Evolutionary conservation across 2,797 vertebrate genomes (phyloP).

Genomic region (Falco biarmicus): DNA sequence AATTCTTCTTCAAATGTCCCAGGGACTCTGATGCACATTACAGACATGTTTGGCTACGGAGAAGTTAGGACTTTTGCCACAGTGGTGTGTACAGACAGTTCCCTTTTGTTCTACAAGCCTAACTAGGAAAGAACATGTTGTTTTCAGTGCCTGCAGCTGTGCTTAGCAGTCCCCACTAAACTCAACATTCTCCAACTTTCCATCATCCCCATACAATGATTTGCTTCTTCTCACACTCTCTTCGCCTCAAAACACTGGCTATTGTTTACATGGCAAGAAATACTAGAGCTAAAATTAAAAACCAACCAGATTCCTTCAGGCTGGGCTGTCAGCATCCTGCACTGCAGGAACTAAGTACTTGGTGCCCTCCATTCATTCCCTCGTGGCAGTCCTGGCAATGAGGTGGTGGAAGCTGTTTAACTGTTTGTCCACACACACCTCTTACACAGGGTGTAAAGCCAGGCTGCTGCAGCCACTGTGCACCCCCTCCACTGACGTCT

Average conservation of each 20-base stretch:
- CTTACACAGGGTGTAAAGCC: not conserved
- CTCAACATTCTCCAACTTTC: constrained; percentile 1
- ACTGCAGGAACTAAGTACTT: not conserved
- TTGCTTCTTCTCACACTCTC: constrained; percentile 6
- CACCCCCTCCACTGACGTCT: not conserved
- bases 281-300: constrained; percentile 12
- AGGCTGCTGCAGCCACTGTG: not conserved
- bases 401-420: not conserved
- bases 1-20: not conserved
- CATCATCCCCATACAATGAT: not conserved
- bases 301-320: not conserved
- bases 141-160: constrained; percentile 30
- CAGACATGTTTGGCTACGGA: not conserved
- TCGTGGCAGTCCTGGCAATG: not conserved
- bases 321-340: not conserved
- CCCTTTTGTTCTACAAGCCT: constrained; percentile 28
- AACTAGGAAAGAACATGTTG: constrained; percentile 14
- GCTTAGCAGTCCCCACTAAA: not conserved
- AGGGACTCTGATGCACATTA: not conserved
- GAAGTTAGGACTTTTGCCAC: not conserved
- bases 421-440: not conserved
- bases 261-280: constrained; percentile 46
- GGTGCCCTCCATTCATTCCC: not conserved
- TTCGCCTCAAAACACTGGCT: not conserved
- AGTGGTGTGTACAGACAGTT: not conserved